phyloP scores from a whole-genome alignment of 1,140 invertebrate genomes.

The Ceratina australensis region DNA sequence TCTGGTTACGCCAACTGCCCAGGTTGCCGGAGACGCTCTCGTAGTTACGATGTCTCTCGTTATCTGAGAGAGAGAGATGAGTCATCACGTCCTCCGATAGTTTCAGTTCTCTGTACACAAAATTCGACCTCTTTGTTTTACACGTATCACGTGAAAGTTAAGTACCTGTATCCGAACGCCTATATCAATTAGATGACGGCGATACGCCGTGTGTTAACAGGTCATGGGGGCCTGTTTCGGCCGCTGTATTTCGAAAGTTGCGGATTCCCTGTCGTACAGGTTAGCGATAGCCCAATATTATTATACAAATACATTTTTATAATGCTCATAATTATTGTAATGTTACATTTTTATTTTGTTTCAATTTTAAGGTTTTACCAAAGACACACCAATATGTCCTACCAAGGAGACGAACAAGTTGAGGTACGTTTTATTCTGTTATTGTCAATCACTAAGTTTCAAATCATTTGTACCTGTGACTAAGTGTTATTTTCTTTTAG shows the following conservation, averaged over 20 bases:
- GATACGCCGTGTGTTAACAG: conserved; percentile 64
- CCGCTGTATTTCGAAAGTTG: conserved; percentile 76
- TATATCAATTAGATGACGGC: conserved; percentile 70
- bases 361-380: conserved; percentile 64
- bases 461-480: no score
- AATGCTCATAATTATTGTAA: no score
- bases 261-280: conserved; percentile 71
- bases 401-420: conserved; percentile 71
- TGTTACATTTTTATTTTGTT: no score
- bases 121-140: conserved; percentile 30
- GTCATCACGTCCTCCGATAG: no score
- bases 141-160: conserved; percentile 55
- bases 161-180: conserved; percentile 49
- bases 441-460: no score
- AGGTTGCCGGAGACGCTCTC: no score
- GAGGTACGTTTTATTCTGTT: conserved; percentile 61
- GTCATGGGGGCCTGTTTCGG: conserved; percentile 80
- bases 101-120: no score
- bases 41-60: no score
- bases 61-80: no score
- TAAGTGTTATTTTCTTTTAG: conserved; percentile 34
- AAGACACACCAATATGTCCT: conserved; percentile 69
- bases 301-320: not conserved
- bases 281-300: conserved; percentile 46
- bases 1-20: no score